Base-by-base conservation (phyloP, 1,140 invertebrate species). In the Drosophila oshimai region DNA sequence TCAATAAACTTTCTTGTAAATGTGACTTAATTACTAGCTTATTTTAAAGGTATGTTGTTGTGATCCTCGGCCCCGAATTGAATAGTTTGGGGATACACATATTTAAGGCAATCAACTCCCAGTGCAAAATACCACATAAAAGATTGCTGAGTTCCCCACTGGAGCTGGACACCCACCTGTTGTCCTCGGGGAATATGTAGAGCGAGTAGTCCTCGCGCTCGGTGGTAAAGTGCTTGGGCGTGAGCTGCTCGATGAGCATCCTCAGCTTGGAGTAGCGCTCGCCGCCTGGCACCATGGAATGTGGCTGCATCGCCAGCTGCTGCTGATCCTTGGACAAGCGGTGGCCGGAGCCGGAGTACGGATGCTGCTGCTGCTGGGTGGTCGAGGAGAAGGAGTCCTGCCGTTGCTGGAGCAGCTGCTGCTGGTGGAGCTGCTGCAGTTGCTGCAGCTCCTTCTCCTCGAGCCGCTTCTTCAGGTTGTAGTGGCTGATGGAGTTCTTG, bases 181-280 rank as follows among this genome's bases (percentile, higher is more conserved):
- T 97, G 36, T 95, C 93, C 46, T 95, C 94, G 29, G 95, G 93
- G 90, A 98, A 97, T 31, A 98, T 77, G 89, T 97, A 98, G 41
- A 98, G 92, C 4, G 97, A 95, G 91, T 95, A 97, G 78, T 97
- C 95, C 37, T 95, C 94, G 54, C 96, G 92, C 71, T 96, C 94
- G 84, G 95, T 92, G 91, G 81, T 94, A 92, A 77, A 94, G 81
- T 84, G 93, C 90, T 74, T 83, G n/a, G 89, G 89, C 39, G 79
- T 90, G 18, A 90, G 67, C 17, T 83, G 74, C 50, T 90, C 75
- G 13, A 90, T 89, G 22, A 90, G 60, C 45, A 90, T 90, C 61
- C 80, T 87, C 7, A 90, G 69, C 55, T 90, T 90, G 18, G 89
- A 89, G 60, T 84, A 64, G 42, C 61, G 84, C 28, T 87, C 89